Evolutionary conservation across 2,888 invertebrate genomes (phyloP).

Genomic region (Synergus laeviventris): DNA sequence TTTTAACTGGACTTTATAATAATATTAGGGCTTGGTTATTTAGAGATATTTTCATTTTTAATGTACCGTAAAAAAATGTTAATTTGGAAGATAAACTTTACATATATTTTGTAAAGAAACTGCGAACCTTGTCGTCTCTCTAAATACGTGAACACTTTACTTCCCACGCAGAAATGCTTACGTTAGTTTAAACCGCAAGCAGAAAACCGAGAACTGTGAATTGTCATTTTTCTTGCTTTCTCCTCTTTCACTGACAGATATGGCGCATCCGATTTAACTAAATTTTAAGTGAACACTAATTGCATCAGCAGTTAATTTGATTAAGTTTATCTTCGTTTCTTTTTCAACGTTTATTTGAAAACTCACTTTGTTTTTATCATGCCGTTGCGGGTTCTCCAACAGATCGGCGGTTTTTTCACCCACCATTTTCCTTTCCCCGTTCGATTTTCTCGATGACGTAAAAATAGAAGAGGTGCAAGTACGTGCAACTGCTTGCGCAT

Average conservation of each 20-base stretch:
- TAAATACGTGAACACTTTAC: conserved; percentile 57
- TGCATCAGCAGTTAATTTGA: not conserved
- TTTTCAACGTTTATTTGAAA: not conserved
- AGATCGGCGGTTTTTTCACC: not conserved
- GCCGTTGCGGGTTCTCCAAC: not conserved
- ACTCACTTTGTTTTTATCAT: not conserved
- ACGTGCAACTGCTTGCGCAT: conserved; percentile 57
- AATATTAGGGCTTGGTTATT: not conserved
- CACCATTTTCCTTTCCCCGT: conserved; percentile 36
- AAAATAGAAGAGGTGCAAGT: conserved; percentile 52
- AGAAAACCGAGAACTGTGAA: conserved; percentile 51
- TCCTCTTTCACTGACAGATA: conserved; percentile 36
- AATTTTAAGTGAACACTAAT: conserved; percentile 6
- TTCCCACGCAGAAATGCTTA: conserved; percentile 69
- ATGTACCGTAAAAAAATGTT: not conserved
- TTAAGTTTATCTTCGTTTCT: not conserved
- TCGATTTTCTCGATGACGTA: conserved; percentile 51
- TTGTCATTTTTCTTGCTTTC: conserved; percentile 53
- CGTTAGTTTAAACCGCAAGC: conserved; percentile 59
- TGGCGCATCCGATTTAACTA: conserved; percentile 38
- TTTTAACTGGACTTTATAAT: not conserved
- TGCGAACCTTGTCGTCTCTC: not conserved
- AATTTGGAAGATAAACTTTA: not conserved
- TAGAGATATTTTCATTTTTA: not conserved
- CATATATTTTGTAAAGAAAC: no score